Evolutionary conservation across 2,888 invertebrate genomes (phyloP).

Genomic region (Hesperia comma): DNA sequence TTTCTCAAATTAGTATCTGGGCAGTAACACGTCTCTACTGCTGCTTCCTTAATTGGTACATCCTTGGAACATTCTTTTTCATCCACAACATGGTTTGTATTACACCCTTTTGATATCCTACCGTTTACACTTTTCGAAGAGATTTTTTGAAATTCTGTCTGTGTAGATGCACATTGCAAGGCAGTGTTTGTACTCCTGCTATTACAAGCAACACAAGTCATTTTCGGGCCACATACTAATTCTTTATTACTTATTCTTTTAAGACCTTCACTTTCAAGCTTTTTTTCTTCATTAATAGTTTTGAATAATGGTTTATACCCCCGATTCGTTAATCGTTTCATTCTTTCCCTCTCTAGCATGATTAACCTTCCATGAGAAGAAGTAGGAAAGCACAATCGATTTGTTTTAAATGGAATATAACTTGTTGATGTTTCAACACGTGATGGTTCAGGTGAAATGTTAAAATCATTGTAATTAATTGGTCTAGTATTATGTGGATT

Average conservation of each 20-base stretch:
- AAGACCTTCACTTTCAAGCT: background rate
- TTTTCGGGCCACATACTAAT: background rate
- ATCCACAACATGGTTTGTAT: background rate
- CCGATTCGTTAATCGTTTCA: conserved; percentile 6
- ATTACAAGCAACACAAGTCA: background rate
- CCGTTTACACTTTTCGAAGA: background rate
- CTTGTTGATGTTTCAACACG: conserved; percentile 22
- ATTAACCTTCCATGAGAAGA: conserved; percentile 55
- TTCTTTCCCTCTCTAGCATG: conserved; percentile 49
- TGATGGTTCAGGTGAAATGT: background rate
- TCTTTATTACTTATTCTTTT: background rate
- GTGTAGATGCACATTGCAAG: background rate
- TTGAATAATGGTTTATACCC: background rate
- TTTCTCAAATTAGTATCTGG: conserved; percentile 42
- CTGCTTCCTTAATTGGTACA: background rate
- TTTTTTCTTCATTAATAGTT: conserved; percentile 10
- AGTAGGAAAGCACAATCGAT: conserved; percentile 55
- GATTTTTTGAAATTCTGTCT: conserved; percentile 12
- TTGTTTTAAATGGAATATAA: conserved; percentile 41
- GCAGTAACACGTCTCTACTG: conserved; percentile 1
- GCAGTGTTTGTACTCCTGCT: conserved; percentile 15
- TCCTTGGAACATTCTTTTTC: conserved; percentile 1
- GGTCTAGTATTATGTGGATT: conserved; percentile 33
- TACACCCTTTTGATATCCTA: background rate
- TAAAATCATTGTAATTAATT: background rate